A percentile compares a stretch with the other conserved stretches of the same genome.
Evolutionary conservation across 2,113 vertebrate genomes (phyloP).

Genomic region (Lonchura striata): DNA sequence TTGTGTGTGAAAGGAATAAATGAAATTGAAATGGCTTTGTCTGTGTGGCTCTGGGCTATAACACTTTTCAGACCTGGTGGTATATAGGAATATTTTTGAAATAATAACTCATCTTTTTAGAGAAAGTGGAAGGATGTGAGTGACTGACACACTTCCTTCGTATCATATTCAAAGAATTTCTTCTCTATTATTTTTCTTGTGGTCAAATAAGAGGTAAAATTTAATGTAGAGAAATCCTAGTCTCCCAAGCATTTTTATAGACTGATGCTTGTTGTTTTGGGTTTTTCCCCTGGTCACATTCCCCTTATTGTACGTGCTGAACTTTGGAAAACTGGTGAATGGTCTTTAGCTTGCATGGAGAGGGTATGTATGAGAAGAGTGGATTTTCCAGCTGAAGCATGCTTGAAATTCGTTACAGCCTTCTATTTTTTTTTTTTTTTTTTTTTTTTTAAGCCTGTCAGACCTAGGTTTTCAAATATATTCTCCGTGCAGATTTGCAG

Average conservation of each 20-base stretch:
- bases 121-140: not conserved
- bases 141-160: not conserved
- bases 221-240: not conserved
- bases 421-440: not conserved
- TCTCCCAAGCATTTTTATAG: not conserved
- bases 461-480: not conserved
- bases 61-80: not conserved
- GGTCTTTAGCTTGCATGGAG: not conserved
- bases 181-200: not conserved
- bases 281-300: not conserved
- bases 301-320: not conserved
- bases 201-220: not conserved
- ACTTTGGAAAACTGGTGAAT: not conserved
- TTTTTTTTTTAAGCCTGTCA: not conserved
- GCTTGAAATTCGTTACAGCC: not conserved
- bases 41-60: not conserved
- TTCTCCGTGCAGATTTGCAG: not conserved
- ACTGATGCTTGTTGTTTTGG: not conserved
- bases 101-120: not conserved
- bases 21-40: not conserved
- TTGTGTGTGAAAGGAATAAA: not conserved
- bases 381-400: not conserved
- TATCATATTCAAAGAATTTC: not conserved
- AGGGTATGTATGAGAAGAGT: not conserved
- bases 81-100: not conserved